Evolutionary conservation across 2,888 invertebrate species (phyloP).

Genomic region (Axea sp.): DNA sequence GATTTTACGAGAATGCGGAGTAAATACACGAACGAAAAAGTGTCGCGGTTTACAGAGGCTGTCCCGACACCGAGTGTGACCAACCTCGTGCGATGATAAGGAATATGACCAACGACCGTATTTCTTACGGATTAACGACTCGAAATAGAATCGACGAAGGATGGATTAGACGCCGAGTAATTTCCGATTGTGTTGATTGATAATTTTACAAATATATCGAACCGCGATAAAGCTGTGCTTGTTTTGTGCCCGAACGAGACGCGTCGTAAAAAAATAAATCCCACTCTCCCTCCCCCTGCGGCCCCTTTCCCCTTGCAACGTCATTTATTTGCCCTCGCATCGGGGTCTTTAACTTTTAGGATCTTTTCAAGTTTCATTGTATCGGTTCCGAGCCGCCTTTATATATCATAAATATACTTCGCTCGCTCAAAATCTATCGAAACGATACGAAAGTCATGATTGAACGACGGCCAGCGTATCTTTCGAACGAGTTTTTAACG

Average conservation of each 20-base stretch:
- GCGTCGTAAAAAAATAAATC: conserved; percentile 55
- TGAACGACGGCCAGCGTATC: conserved; percentile 19
- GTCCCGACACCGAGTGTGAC: conserved; percentile 21
- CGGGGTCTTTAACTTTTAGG: conserved; percentile 46
- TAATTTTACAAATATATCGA: conserved; percentile 52
- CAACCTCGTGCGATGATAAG: conserved; percentile 42
- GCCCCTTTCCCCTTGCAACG: neutral
- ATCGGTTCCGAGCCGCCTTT: conserved; percentile 39
- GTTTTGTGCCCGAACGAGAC: conserved; percentile 25
- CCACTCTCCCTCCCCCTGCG: neutral
- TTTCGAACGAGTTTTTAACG: conserved; percentile 35
- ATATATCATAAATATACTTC: conserved; percentile 46
- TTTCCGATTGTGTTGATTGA: conserved; percentile 54
- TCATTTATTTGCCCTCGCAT: conserved; percentile 26
- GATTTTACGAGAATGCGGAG: conserved; percentile 69
- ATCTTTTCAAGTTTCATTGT: conserved; percentile 27
- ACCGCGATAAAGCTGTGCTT: conserved; percentile 41
- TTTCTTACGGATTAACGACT: conserved; percentile 53
- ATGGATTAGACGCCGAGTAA: conserved; percentile 47
- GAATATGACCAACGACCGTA: conserved; percentile 29
- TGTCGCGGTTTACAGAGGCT: too few relatives aligned
- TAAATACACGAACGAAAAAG: conserved; percentile 60
- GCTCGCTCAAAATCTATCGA: conserved; percentile 23
- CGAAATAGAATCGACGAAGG: conserved; percentile 43
- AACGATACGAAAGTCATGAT: conserved; percentile 32